phyloP scores from a whole-genome alignment of 2,113 vertebrate species.

The Pelusios castaneus region DNA sequence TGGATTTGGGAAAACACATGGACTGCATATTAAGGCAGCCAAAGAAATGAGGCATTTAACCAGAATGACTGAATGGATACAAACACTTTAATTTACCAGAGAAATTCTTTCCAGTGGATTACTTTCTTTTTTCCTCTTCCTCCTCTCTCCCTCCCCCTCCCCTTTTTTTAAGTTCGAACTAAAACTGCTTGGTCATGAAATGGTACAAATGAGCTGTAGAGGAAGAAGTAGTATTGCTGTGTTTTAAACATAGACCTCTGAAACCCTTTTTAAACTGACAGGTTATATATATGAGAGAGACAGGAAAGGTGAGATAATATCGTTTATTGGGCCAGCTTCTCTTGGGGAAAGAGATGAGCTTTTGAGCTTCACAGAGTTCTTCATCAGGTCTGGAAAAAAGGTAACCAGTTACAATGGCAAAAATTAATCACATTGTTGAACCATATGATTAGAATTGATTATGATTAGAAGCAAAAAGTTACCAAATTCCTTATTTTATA shows the following conservation, averaged over 20 bases:
- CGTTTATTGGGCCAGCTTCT: neutral
- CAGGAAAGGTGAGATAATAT: neutral
- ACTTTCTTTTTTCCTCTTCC: neutral
- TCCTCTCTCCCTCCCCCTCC: neutral
- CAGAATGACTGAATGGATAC: neutral
- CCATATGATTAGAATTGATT: neutral
- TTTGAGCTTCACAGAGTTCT: neutral
- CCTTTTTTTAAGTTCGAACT: neutral
- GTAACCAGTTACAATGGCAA: neutral
- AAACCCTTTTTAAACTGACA: neutral
- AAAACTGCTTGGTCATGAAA: neutral
- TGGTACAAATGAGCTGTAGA: neutral
- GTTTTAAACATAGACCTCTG: neutral
- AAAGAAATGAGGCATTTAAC: slow-evolving; percentile 38
- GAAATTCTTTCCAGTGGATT: slow-evolving; percentile 8
- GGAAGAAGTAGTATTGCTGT: neutral
- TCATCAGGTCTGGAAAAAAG: neutral
- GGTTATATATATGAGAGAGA: neutral
- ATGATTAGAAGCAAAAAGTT: neutral
- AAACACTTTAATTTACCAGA: neutral
- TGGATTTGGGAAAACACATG: neutral
- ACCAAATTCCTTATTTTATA: neutral
- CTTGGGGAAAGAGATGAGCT: neutral
- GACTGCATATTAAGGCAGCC: slow-evolving; percentile 16
- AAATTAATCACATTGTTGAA: neutral